Percentiles rank a stretch among this genome's conserved stretches.
Conservation (phyloP, 53 echinoderm and acorn worm genomes). For the Patiria pectinifera region DNA sequence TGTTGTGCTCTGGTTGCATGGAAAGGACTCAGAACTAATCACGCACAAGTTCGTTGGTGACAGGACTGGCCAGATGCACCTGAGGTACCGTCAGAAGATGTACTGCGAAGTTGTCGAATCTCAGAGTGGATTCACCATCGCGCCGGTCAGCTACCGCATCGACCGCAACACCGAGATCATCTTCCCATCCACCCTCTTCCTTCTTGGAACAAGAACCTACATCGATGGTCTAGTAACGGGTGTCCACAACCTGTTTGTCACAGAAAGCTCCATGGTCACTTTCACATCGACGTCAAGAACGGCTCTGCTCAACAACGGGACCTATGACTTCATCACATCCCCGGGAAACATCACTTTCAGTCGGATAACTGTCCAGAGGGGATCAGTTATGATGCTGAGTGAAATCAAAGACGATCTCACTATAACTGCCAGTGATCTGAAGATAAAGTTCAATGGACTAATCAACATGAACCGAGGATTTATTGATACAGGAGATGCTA, state of each 20-base stretch:
- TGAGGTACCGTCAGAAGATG: conserved; percentile 77
- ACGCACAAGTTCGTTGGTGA: conserved; percentile 87
- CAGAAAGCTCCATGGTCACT: conserved; percentile 72
- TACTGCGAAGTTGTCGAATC: conserved; percentile 92
- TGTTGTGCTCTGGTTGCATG: conserved; percentile 89
- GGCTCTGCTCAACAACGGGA: conserved; percentile 79
- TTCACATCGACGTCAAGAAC: conserved; percentile 89
- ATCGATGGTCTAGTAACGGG: conserved; percentile 82
- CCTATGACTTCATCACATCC: conserved; percentile 72
- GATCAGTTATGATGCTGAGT: conserved; percentile 72
- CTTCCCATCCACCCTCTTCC: conserved; percentile 84
- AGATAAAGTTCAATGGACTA: conserved; percentile 82
- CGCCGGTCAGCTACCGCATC: conserved; percentile 86
- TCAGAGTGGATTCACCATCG: conserved; percentile 85
- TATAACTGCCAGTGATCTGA: conserved; percentile 71
- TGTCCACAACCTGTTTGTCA: conserved; percentile 75
- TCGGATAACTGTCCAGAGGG: conserved; percentile 81
- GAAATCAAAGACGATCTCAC: conserved; percentile 80
- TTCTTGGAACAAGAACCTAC: conserved; percentile 81
- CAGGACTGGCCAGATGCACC: conserved; percentile 83
- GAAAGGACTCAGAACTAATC: conserved; percentile 68
- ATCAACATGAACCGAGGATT: conserved; percentile 86
- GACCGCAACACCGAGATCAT: conserved; percentile 81
- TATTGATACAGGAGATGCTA: conserved; percentile 83
- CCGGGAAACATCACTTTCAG: conserved; percentile 93